Conservation (phyloP, 1,140 invertebrate species). For the Pissodes strobi region DNA sequence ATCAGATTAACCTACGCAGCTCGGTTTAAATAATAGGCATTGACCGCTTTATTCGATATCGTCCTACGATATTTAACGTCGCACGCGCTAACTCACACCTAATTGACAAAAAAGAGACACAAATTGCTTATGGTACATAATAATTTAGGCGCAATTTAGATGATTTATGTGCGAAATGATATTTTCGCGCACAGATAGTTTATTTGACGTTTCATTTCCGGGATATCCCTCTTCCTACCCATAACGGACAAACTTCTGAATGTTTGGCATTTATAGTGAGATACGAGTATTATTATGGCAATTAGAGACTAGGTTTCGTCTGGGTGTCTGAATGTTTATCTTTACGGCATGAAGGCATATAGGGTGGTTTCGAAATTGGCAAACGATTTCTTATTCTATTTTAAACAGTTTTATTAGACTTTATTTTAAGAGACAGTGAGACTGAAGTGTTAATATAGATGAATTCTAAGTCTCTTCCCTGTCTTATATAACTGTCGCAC, state of each 20-base stretch:
- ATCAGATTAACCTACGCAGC: slow-evolving; percentile 20
- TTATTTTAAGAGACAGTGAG: no score
- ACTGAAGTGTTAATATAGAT: no score
- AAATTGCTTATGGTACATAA: slow-evolving; percentile 4
- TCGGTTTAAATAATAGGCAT: slow-evolving; percentile 16
- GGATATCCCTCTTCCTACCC: neutral
- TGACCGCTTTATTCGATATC: slow-evolving; percentile 22
- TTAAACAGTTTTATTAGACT: no score
- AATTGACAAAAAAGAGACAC: slow-evolving; percentile 12
- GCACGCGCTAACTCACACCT: slow-evolving; percentile 6
- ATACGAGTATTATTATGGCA: no score
- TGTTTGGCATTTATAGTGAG: neutral
- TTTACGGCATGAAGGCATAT: no score
- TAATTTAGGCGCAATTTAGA: slow-evolving; percentile 4
- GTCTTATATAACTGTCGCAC: no score
- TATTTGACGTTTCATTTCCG: slow-evolving; percentile 2
- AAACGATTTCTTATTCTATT: no score
- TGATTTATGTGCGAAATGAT: slow-evolving; percentile 17
- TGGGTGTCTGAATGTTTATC: no score
- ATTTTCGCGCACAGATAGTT: slow-evolving; percentile 1
- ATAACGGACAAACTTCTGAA: no score
- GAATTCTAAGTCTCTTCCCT: no score
- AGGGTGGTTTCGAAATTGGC: no score
- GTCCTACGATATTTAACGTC: neutral
- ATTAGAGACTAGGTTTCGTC: no score